Evolutionary conservation across 2,113 vertebrate genomes (phyloP).

Genomic region (Pogona vitticeps): DNA sequence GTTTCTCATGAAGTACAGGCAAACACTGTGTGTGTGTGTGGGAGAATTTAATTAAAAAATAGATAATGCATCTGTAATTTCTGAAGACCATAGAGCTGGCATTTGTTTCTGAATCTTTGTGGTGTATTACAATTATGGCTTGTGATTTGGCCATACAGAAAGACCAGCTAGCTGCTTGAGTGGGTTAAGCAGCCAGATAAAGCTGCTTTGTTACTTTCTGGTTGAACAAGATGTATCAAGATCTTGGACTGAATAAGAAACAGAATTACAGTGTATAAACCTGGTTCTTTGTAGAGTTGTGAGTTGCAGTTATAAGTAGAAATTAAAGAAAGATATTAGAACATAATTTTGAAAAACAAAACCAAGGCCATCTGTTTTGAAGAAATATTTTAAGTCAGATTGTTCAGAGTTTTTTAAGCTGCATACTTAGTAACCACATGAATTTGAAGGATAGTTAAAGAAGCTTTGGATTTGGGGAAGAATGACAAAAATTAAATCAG

Average conservation of each 20-base stretch:
- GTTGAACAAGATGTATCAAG: constrained; percentile 18
- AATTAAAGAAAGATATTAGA: neutral
- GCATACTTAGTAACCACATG: neutral
- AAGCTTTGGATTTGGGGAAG: neutral
- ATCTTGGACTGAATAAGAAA: neutral
- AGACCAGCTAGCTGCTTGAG: constrained; percentile 21
- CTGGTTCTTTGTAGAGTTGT: neutral
- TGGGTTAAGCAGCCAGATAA: constrained; percentile 21
- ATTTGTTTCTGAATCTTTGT: neutral
- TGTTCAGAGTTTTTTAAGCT: neutral
- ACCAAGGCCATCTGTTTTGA: neutral
- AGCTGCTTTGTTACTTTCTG: constrained; percentile 39
- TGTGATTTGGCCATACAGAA: constrained; percentile 31
- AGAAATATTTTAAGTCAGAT: neutral
- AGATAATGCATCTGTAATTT: neutral
- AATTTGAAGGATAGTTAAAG: neutral
- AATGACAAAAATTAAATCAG: neutral
- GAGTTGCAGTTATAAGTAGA: neutral
- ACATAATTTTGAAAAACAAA: neutral
- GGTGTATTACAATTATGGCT: constrained; percentile 3
- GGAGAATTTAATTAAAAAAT: neutral
- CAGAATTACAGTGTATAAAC: neutral
- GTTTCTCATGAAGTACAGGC: neutral
- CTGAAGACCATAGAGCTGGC: neutral
- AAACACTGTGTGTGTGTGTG: neutral